These are phyloP conservation scores for Beris chalybata DNA, from an alignment of 2,888 invertebrate species.

Conservation along the genomic window DNA sequence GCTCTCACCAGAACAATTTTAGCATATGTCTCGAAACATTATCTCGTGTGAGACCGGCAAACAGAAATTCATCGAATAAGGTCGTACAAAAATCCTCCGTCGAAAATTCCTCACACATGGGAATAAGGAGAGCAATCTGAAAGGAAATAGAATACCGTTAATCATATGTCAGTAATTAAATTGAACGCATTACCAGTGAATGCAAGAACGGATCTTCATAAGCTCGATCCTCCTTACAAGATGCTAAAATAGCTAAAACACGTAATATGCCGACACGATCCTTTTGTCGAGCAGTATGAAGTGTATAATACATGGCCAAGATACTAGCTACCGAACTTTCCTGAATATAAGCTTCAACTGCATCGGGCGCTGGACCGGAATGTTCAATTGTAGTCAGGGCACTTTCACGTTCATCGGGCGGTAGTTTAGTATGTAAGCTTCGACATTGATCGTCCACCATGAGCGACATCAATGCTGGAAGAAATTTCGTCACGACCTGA, in stretches of 20 bases:
- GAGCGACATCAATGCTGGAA: slow-evolving; percentile 89
- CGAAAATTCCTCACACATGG: slow-evolving; percentile 89
- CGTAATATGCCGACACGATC: slow-evolving; percentile 81
- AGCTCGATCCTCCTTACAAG: slow-evolving; percentile 88
- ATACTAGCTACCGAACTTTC: slow-evolving; percentile 91
- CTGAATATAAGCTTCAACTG: slow-evolving; percentile 88
- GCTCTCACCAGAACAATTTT: slow-evolving; percentile 80
- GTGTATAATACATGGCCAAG: slow-evolving; percentile 91
- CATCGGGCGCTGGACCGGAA: slow-evolving; percentile 90
- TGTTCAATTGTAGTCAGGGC: slow-evolving; percentile 93
- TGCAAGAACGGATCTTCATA: slow-evolving; percentile 96
- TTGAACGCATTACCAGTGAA: slow-evolving; percentile 65
- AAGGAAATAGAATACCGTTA: slow-evolving; percentile 16
- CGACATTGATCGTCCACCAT: slow-evolving; percentile 91
- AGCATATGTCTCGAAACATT: slow-evolving; percentile 90
- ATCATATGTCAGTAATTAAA: neutral
- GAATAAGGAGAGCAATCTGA: slow-evolving; percentile 71
- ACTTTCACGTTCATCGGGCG: slow-evolving; percentile 90
- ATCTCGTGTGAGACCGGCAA: slow-evolving; percentile 84
- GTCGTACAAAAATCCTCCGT: slow-evolving; percentile 94
- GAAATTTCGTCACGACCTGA: slow-evolving; percentile 90
- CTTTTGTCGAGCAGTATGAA: slow-evolving; percentile 80
- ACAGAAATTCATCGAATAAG: slow-evolving; percentile 93
- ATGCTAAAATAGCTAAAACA: slow-evolving; percentile 86
- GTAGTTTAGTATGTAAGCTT: slow-evolving; percentile 79